Percentiles rank a stretch among this genome's conserved stretches.
Evolutionary conservation across 2,113 vertebrate species (phyloP).

Genomic region (Larimichthys polyactis): DNA sequence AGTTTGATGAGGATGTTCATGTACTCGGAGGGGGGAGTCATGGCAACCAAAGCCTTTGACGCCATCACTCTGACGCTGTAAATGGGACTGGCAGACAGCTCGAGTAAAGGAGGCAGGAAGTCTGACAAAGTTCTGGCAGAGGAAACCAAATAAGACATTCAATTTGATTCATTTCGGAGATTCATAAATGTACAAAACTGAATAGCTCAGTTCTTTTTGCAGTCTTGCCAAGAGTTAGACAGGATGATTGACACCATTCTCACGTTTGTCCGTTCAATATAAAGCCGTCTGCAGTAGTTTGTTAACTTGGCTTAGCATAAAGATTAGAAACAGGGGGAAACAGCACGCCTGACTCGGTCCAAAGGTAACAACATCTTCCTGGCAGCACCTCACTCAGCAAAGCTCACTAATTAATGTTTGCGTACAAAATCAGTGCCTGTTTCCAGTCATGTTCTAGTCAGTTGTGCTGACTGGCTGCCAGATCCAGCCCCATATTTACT

Average conservation of each 20-base stretch:
- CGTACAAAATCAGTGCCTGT: too few species aligned
- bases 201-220: background rate
- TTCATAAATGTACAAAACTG: background rate
- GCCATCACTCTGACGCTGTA: constrained; percentile 88
- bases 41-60: constrained; percentile 87
- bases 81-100: constrained; percentile 87
- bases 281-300: too few species aligned
- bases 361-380: too few species aligned
- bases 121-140: constrained; percentile 76
- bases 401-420: too few species aligned
- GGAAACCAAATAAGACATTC: constrained; percentile 14
- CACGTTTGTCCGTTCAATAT: too few species aligned
- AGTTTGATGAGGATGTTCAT: constrained; percentile 79
- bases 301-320: too few species aligned
- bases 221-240: background rate
- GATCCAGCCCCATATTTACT: too few species aligned
- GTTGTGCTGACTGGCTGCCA: too few species aligned
- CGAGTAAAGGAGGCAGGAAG: constrained; percentile 85
- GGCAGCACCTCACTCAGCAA: too few species aligned
- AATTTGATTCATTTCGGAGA: background rate
- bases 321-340: too few species aligned
- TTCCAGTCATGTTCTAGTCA: too few species aligned
- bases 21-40: constrained; percentile 79
- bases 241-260: background rate
- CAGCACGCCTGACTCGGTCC: too few species aligned